Evolutionary conservation across 2,113 vertebrate species (phyloP), one percentile per base, ranked within the genome.

Genomic region (Gulo gulo): DNA sequence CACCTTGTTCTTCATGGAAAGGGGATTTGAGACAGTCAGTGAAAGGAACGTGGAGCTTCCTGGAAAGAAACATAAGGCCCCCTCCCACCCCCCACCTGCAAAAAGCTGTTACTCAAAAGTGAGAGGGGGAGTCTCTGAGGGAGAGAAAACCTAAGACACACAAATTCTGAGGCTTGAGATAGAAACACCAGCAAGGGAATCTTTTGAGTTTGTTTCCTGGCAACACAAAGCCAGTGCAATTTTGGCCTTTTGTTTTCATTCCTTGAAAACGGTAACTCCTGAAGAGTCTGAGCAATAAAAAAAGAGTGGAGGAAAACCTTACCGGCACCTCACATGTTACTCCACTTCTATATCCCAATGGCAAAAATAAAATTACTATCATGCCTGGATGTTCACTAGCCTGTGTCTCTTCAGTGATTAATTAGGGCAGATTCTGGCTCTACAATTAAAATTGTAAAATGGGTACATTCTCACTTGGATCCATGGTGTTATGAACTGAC

Each of bases 141-240:
- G 18, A 79, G 78, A 90, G 45, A 86, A 83, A 94, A 67, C 52
- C 12, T 11, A 55, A 96, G 31, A 87, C 10, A 50, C 3, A 9
- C 59, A 76, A 65, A 12, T 79, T 90, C 89, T 88, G 23, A 84
- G 55, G 59, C n/a, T 47, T 14, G 52, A 82, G 23, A 36, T 88
- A 23, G 78, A 73, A 94, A 85, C 61, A 69, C 18, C 21, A 69
- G 69, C 15, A 85, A 74, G 20, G 57, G 45, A 87, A 87, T 45
- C 21, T 81, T 96, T 85, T 52, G 67, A 84, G 21, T 85, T 61
- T 21, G 81, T 88, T 87, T 97, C 95, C 95, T 88, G 95, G 89
- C 94, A 96, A 90, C 79, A 82, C 23, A 87, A 76, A 88, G 29
- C n/a, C 86, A 81, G 6, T 65, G n/a, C 36, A 29, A 29, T 90